These are phyloP conservation scores for Electrophaes corylata DNA, from an alignment of 2,888 invertebrate genomes.

Conservation along the genomic window DNA sequence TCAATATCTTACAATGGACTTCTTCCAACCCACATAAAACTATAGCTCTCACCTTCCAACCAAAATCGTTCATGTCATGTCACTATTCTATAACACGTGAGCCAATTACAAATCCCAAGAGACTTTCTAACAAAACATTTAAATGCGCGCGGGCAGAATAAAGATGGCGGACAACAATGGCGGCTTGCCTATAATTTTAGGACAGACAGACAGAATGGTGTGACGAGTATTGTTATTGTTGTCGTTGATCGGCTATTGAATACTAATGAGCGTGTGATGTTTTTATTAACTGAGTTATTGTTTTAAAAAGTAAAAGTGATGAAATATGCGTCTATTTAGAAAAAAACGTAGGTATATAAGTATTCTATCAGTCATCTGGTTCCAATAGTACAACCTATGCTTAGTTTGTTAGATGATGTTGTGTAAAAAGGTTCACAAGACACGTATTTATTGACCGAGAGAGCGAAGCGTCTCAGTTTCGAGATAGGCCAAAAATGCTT, in stretches of 20 bases:
- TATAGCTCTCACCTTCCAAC: constrained; percentile 44
- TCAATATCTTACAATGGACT: constrained; percentile 4
- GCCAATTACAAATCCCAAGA: constrained; percentile 53
- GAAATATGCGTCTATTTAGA: not conserved
- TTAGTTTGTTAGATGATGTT: too few relatives aligned
- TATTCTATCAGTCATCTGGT: too few relatives aligned
- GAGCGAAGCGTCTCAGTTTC: too few relatives aligned
- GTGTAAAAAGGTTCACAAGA: too few relatives aligned
- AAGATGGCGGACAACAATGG: constrained; percentile 66
- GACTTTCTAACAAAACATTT: constrained; percentile 81
- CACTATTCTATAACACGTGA: constrained; percentile 45
- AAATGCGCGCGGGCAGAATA: constrained; percentile 69
- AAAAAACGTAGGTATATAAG: too few relatives aligned
- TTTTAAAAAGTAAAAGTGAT: constrained; percentile 20
- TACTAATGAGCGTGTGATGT: constrained; percentile 24
- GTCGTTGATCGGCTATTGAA: constrained; percentile 24
- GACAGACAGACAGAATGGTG: constrained; percentile 38
- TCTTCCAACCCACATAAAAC: not conserved
- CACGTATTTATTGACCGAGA: too few relatives aligned
- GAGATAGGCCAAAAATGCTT: too few relatives aligned
- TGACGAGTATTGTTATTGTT: constrained; percentile 44
- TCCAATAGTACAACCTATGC: too few relatives aligned
- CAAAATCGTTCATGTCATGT: constrained; percentile 42
- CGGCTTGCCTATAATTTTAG: constrained; percentile 60
- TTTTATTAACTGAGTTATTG: constrained; percentile 4